Conservation (phyloP, 2,797 vertebrate species). For the Melanotaenia boesemani region DNA sequence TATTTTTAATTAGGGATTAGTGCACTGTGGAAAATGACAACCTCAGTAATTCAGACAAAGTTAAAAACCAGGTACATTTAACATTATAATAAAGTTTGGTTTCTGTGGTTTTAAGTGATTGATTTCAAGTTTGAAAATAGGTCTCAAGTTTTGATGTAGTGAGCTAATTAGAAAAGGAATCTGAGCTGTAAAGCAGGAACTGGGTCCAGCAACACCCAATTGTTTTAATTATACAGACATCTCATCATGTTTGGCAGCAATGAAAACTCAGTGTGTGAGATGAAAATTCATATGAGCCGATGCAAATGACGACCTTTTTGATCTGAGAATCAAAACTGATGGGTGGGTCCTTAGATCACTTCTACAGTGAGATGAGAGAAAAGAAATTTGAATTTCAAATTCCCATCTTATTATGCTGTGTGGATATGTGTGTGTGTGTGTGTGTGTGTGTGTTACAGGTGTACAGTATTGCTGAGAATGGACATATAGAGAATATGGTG, state of each 20-base stretch:
- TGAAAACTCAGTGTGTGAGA: conserved; percentile 54
- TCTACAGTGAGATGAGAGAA: conserved; percentile 63
- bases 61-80: no score
- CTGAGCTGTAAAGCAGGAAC: conserved; percentile 5
- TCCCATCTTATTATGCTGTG: conserved; percentile 54
- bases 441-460: conserved; percentile 30
- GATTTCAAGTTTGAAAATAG: no score
- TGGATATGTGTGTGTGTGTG: conserved; percentile 1
- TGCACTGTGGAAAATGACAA: no score
- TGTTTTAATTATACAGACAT: conserved; percentile 62
- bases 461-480: conserved; percentile 21
- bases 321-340: conserved; percentile 73
- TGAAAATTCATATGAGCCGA: conserved; percentile 60
- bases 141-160: no score
- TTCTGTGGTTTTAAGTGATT: no score
- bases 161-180: no score
- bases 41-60: no score
- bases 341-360: conserved; percentile 70
- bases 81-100: no score
- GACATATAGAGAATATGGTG: conserved; percentile 51
- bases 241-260: conserved; percentile 44
- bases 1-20: no score
- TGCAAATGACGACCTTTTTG: conserved; percentile 75
- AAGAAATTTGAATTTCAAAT: conserved; percentile 77
- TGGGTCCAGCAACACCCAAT: conserved; percentile 29